Percentiles rank a stretch among this genome's conserved stretches.
These are phyloP conservation scores for Diprion similis DNA, from an alignment of 1,140 invertebrate species.

Conservation along the genomic window DNA sequence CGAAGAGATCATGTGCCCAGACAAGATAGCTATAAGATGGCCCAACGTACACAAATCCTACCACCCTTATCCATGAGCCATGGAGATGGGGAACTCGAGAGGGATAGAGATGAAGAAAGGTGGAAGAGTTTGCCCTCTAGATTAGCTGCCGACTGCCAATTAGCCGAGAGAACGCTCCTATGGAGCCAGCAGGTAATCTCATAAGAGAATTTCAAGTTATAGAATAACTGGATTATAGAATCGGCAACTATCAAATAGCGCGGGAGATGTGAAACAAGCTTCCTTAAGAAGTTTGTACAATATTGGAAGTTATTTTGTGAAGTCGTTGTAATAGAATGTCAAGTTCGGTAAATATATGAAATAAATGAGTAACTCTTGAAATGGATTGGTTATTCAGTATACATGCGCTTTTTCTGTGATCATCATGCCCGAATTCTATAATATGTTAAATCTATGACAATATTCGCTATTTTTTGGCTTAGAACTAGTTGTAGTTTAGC, in stretches of 20 bases:
- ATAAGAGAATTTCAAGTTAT: conserved; percentile 34
- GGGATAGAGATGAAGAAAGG: conserved; percentile 49
- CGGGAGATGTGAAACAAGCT: not conserved
- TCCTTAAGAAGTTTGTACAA: not conserved
- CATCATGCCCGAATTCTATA: not conserved
- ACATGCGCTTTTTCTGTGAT: not conserved
- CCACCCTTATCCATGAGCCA: conserved; percentile 54
- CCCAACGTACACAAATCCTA: conserved; percentile 66
- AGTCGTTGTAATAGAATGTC: not conserved
- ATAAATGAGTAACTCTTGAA: too few relatives aligned
- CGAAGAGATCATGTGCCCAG: conserved; percentile 59
- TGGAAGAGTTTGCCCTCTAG: conserved; percentile 55
- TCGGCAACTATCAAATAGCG: not conserved
- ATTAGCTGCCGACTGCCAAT: conserved; percentile 52
- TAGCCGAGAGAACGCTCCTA: conserved; percentile 50
- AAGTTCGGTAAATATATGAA: too few relatives aligned
- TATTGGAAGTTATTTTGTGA: not conserved
- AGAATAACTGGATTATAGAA: conserved; percentile 17
- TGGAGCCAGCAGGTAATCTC: conserved; percentile 57
- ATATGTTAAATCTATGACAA: not conserved
- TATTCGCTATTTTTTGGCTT: not conserved
- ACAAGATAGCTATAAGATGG: conserved; percentile 70
- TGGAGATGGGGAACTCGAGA: conserved; percentile 44
- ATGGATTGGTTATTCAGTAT: too few relatives aligned
- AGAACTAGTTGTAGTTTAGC: not conserved